phyloP scores from a whole-genome alignment of 2,113 vertebrate species.

The Poecile atricapillus region DNA sequence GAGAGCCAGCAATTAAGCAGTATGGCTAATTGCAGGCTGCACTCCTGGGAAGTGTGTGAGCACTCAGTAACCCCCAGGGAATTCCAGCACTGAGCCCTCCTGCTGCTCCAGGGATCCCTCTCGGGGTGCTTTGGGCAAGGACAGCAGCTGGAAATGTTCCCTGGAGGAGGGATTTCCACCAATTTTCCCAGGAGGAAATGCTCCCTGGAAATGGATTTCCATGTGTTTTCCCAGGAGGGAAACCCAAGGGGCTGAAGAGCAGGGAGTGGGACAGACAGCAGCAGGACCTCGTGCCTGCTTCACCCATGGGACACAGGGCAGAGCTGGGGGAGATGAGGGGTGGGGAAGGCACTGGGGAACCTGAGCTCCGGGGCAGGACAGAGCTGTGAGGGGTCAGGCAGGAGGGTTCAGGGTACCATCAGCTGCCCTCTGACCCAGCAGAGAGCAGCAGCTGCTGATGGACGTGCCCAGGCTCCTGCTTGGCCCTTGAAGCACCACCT shows the following conservation, averaged over 20 bases:
- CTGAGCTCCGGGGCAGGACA: too few relatives aligned
- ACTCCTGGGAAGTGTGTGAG: background rate
- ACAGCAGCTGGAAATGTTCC: background rate
- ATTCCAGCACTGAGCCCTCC: background rate
- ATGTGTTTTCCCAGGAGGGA: background rate
- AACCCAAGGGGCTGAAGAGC: background rate
- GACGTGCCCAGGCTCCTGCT: background rate
- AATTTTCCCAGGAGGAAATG: background rate
- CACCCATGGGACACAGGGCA: background rate
- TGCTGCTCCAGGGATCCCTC: background rate
- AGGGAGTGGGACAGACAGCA: background rate
- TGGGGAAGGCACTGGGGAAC: accelerated
- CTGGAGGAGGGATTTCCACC: background rate
- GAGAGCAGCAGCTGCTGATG: background rate
- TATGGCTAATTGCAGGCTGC: background rate
- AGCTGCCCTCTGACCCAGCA: too few relatives aligned
- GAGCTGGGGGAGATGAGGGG: background rate
- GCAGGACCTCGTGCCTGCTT: background rate
- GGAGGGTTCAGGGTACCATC: too few relatives aligned
- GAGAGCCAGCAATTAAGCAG: background rate
- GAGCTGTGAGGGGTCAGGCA: too few relatives aligned
- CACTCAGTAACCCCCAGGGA: background rate
- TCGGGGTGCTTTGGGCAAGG: background rate
- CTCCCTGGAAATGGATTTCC: too few relatives aligned
- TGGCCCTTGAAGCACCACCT: background rate